Conservation (phyloP, 2,113 vertebrate species). For the Urocolius indicus region DNA sequence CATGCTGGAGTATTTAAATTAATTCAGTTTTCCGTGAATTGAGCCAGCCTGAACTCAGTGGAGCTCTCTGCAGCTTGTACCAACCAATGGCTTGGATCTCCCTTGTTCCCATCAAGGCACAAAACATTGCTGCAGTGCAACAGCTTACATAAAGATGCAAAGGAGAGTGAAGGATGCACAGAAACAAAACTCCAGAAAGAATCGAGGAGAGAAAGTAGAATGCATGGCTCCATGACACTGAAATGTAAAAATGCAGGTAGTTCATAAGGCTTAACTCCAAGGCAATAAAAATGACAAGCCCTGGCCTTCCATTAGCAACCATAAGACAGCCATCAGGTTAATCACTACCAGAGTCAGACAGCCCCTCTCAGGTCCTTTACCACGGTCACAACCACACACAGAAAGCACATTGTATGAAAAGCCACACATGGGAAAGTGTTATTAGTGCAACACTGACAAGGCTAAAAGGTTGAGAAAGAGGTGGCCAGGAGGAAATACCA, state of each 20-base stretch:
- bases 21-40: background rate
- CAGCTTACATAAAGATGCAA: rapidly evolving
- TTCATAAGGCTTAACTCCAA: background rate
- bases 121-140: background rate
- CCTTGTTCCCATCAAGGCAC: rapidly evolving
- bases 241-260: background rate
- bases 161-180: rapidly evolving
- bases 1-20: background rate
- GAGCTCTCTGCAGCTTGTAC: background rate
- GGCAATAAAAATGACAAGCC: background rate
- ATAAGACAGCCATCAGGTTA: background rate
- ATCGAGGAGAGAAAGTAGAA: rapidly evolving
- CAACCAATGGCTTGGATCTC: background rate
- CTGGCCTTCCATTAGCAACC: background rate
- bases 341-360: background rate
- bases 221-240: rapidly evolving
- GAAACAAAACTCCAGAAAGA: background rate
- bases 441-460: background rate
- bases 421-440: background rate
- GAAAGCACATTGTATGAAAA: conserved; percentile 8
- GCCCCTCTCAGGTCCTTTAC: background rate
- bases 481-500: conserved; percentile 18
- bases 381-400: background rate
- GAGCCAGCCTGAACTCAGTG: background rate
- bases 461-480: background rate